Base-by-base conservation (phyloP, 2,888 invertebrate species). In the Lepetodrilus schrolli region DNA sequence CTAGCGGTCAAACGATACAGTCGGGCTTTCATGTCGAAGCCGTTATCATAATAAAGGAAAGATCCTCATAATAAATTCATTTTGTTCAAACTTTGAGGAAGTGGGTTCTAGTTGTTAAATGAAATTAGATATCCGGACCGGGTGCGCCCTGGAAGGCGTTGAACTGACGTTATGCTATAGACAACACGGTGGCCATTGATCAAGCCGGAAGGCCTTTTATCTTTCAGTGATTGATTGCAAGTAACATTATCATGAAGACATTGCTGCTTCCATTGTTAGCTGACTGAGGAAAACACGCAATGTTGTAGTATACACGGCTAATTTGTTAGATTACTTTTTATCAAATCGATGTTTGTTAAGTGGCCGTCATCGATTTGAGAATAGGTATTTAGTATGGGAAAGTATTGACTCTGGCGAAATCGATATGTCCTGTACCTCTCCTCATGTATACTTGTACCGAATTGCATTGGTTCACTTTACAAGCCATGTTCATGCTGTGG, bases 1-100 rank as follows among this genome's bases (percentile, higher is more conserved):
- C n/a, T n/a, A 30, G 30, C 30, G 23, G 58, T 58, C 34, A 58
- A 58, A 58, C 17, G 58, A 58, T 58, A 58, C 58, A 58, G 58
- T 34, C 10, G 4, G 58, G 4, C 34, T 58, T 34, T 58, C 58
- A 30, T 58, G 26, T 3, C 58, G n/a, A n/a, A 20, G 17, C 26
- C 34, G 26, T 26, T 30, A 34, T 7, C n/a, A n/a, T 17, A 30
- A 58, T n/a, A 23, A 58, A 7, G 30, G 58, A 34, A n/a, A 34
- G 34, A 7, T 26, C n/a, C 17, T 58, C 58, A 58, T 58, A 30
- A 23, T 58, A 30, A 26, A 58, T 58, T 58, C 26, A 58, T 58
- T 58, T 17, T 58, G 34, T 58, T 17, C 34, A 58, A 30, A 58
- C 13, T 13, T 17, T 26, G 10, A 30, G 26, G 58, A 58, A 17